Evolutionary conservation across 2,797 vertebrate species (phyloP).

Genomic region (Schizopygopsis malacanthus): DNA sequence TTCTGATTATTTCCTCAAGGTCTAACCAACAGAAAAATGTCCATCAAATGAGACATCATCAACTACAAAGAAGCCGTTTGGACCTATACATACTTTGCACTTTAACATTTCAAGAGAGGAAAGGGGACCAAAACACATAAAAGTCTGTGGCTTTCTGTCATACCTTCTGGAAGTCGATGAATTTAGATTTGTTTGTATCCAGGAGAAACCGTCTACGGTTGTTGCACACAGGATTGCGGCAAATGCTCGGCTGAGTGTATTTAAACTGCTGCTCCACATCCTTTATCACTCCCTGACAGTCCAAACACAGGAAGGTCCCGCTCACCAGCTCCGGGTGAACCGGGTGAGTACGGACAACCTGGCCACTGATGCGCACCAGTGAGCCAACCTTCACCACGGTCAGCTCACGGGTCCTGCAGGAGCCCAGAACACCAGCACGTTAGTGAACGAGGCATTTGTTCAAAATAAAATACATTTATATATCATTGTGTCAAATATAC

Average conservation of each 20-base stretch:
- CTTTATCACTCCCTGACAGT: constrained; percentile 93
- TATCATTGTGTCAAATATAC: background rate
- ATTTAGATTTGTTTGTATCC: constrained; percentile 97
- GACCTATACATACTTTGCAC: background rate
- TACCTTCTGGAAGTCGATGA: constrained; percentile 98
- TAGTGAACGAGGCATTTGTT: background rate
- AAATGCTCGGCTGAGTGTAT: constrained; percentile 96
- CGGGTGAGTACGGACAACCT: constrained; percentile 96
- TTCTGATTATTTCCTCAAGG: background rate
- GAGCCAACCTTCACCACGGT: constrained; percentile 92
- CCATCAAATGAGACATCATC: background rate
- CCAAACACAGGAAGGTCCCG: constrained; percentile 93
- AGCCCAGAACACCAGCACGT: background rate
- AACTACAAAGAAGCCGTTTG: background rate
- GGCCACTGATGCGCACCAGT: constrained; percentile 93
- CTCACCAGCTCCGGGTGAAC: constrained; percentile 97
- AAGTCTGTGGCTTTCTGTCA: background rate
- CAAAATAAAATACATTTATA: background rate
- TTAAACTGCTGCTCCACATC: constrained; percentile 98
- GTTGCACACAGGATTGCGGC: constrained; percentile 96
- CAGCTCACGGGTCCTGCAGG: constrained; percentile 90
- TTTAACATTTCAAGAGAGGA: background rate
- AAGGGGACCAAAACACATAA: background rate
- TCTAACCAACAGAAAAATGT: background rate
- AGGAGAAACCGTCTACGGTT: constrained; percentile 94